Evolutionary conservation across 2,888 invertebrate species (phyloP), one percentile per base, ranked within the genome.

Genomic region (Eudasyphora cyanicolor): DNA sequence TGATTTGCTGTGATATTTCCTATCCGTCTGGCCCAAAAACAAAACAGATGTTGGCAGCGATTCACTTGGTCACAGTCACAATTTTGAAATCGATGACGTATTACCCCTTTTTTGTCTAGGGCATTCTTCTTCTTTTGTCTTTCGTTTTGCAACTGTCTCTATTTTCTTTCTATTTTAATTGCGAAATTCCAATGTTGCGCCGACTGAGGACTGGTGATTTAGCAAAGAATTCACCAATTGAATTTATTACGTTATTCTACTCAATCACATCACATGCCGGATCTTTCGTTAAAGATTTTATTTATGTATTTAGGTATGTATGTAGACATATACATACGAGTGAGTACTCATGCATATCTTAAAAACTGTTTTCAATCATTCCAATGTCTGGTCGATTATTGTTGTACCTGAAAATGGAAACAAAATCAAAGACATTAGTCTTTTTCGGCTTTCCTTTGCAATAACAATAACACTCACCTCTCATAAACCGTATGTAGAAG

Each of bases 81-180:
- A n/a, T 81, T 60, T 73, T 76, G 81, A 81, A 81, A 81, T 73
- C 71, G 69, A 84, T 81, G 84, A 84, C 84, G 84, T n/a, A n/a
- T 77, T 49, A 51, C 21, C 19, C 10, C 42, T 38, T 67, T 70
- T 69, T n/a, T 51, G 17, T 57, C 14, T 54, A 14, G 12, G 45
- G 45, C 14, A 57, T 35, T 71, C 69, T 69, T n/a, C n/a, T 29
- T 14, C 12, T 2, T 64, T 49, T 42, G 17, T 29, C 60, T 27
- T 27, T 62, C 17, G 7, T 42, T 64, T 38, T 67, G 51, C 27
- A 38, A 29, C 14, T 49, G 21, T 29, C n/a, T n/a, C 2, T 45
- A 27, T 60, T 29, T 10, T 57, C 27, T 27, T 57, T 57, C 14
- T 57, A 27, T 57, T 8, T 24, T 14, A 57, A 12, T 45, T 45